These are phyloP conservation scores for Dermochelys coriacea DNA, from an alignment of 2,797 vertebrate species.

Conservation along the genomic window DNA sequence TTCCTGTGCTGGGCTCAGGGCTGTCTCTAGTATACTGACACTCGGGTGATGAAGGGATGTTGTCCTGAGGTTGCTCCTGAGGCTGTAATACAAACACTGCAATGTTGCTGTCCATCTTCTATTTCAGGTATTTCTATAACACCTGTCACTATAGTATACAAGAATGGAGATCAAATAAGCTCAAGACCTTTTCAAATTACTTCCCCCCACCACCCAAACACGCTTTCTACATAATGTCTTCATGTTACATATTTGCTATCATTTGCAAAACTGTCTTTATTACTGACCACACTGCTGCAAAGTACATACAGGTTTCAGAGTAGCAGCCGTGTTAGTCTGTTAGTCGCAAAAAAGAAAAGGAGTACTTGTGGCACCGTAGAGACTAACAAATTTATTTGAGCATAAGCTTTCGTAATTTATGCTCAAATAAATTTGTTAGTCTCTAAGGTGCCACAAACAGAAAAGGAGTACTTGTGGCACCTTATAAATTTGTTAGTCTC, in stretches of 20 bases:
- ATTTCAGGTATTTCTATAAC: background rate
- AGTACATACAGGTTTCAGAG: no score
- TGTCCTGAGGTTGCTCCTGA: background rate
- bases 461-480: no score
- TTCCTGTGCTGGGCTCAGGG: background rate
- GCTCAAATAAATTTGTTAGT: no score
- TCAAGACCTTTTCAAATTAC: background rate
- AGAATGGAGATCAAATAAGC: background rate
- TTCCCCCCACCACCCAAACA: background rate
- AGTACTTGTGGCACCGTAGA: no score
- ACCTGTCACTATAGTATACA: background rate
- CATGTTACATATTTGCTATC: rapidly evolving
- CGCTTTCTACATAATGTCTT: background rate
- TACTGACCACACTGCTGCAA: background rate
- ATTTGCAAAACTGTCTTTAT: background rate
- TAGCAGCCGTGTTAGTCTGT: no score
- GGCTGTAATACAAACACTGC: background rate
- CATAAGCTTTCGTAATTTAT: no score
- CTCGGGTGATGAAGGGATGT: background rate
- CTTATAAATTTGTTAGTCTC: no score
- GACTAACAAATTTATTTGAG: no score
- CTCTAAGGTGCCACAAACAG: no score
- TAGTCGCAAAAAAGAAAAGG: no score
- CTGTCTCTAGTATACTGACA: background rate
- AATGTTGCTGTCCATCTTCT: background rate